Conservation (phyloP, 2,888 invertebrate genomes). For the Protophormia terraenovae region DNA sequence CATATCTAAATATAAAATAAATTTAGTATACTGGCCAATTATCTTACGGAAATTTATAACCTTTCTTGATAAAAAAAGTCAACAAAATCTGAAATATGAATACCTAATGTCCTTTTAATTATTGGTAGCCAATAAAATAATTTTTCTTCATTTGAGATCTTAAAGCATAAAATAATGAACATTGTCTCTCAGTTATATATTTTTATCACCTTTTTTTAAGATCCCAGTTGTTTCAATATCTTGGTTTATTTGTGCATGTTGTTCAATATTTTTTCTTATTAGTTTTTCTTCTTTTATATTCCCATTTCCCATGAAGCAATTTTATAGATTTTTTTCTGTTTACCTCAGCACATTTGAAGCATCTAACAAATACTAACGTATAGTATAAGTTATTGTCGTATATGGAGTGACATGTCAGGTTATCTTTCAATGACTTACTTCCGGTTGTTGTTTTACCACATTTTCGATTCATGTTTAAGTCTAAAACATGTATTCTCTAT, state of each 20-base stretch:
- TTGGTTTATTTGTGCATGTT: not conserved
- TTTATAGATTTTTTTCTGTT: constrained; percentile 41
- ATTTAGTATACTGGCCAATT: no score
- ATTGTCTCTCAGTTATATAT: no score
- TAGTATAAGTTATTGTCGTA: not conserved
- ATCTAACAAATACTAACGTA: constrained; percentile 31
- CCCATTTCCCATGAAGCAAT: constrained; percentile 35
- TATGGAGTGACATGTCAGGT: constrained; percentile 56
- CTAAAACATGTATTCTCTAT: constrained; percentile 34
- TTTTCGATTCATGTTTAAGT: constrained; percentile 57
- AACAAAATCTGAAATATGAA: no score
- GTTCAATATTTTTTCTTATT: not conserved
- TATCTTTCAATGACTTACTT: constrained; percentile 66
- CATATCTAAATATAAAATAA: no score
- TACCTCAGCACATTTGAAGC: constrained; percentile 56
- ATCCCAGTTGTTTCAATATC: constrained; percentile 11
- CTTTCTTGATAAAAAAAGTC: no score
- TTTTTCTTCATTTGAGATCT: no score
- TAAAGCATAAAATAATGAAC: no score
- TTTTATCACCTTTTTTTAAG: no score
- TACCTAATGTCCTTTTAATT: no score
- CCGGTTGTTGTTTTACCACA: constrained; percentile 64
- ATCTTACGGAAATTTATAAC: no score
- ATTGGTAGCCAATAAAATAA: no score
- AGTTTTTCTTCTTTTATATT: not conserved